Percentiles rank a stretch among this genome's conserved stretches.
Conservation (phyloP, 2,113 vertebrate species). For the Scatophagus argus region DNA sequence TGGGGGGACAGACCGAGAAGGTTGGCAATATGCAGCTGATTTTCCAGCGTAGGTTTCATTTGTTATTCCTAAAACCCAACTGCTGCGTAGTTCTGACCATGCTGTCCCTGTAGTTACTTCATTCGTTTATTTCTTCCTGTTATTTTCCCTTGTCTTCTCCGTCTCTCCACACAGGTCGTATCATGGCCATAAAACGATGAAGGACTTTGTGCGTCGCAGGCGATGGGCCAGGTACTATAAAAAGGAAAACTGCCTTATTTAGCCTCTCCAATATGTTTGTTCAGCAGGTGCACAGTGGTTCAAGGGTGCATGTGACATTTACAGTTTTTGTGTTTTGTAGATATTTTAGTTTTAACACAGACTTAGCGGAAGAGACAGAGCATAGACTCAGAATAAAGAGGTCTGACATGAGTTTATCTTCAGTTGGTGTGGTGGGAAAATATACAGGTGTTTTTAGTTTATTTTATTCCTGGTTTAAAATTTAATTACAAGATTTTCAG, state of each 20-base stretch:
- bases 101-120: neutral
- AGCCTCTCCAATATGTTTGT: constrained; percentile 16
- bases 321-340: neutral
- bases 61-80: neutral
- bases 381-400: neutral
- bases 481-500: too few relatives aligned
- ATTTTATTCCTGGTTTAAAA: too few relatives aligned
- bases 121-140: constrained; percentile 2
- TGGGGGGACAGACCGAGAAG: constrained; percentile 91
- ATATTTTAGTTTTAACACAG: neutral
- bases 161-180: constrained; percentile 87
- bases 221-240: constrained; percentile 93
- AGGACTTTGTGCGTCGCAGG: constrained; percentile 96
- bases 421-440: too few relatives aligned
- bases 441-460: too few relatives aligned
- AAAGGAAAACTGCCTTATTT: constrained; percentile 4
- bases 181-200: constrained; percentile 95
- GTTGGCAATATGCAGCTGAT: constrained; percentile 98
- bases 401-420: neutral
- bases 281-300: constrained; percentile 7
- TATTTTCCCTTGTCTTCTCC: neutral
- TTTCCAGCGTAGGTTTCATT: constrained; percentile 91
- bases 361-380: neutral
- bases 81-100: neutral
- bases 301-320: constrained; percentile 11